A percentile compares a stretch with the other conserved stretches of the same genome.
Conservation (phyloP, 2,113 vertebrate species). For the Micronycteris hirsuta region DNA sequence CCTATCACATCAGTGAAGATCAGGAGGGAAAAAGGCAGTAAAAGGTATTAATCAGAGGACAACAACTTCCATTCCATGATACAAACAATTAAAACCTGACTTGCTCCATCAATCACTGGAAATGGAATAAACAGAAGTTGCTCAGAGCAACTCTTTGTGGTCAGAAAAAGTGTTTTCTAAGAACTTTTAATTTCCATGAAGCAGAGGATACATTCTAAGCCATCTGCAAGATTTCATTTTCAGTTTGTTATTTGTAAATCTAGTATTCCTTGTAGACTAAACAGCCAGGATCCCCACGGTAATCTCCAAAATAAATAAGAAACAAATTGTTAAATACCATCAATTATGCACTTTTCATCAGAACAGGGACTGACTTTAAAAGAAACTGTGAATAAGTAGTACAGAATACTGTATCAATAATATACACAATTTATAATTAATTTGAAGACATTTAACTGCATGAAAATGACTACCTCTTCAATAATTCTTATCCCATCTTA, state of each 20-base stretch:
- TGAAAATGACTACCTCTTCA: not conserved
- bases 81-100: not conserved
- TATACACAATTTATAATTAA: not conserved
- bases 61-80: not conserved
- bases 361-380: not conserved
- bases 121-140: not conserved
- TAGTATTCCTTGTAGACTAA: not conserved
- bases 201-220: not conserved
- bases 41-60: not conserved
- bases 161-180: not conserved
- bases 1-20: not conserved
- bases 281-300: not conserved
- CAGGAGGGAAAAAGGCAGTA: too few relatives aligned
- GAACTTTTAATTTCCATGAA: not conserved
- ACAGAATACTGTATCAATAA: not conserved
- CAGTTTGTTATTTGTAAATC: not conserved
- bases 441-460: not conserved
- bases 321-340: not conserved
- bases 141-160: not conserved
- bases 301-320: not conserved
- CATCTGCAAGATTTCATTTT: not conserved
- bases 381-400: not conserved
- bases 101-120: not conserved
- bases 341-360: not conserved
- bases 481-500: not conserved